These are phyloP conservation scores for Procavia capensis DNA, from an alignment of 2,113 vertebrate species.

Conservation along the genomic window DNA sequence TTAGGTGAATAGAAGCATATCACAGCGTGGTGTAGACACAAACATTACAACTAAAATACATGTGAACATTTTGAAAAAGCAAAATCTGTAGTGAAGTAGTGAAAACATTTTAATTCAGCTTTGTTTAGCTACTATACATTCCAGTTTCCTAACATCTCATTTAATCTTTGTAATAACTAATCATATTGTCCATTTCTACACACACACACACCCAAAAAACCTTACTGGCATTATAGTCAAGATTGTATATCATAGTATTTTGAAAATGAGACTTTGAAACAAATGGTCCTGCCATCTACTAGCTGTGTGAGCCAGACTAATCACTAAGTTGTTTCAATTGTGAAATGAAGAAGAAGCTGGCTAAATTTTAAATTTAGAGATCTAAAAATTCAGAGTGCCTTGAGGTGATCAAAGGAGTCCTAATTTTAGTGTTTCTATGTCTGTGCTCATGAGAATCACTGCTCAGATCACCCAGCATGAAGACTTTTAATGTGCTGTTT, in stretches of 20 bases:
- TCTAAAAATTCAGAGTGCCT: background rate
- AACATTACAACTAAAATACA: constrained; percentile 43
- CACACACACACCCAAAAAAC: background rate
- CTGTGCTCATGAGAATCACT: background rate
- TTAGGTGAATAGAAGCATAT: constrained; percentile 34
- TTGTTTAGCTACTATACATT: background rate
- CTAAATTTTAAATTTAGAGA: background rate
- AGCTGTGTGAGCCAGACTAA: background rate
- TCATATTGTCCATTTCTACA: background rate
- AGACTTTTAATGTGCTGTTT: constrained; percentile 9
- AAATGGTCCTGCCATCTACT: background rate
- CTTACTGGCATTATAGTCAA: background rate
- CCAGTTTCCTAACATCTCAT: background rate
- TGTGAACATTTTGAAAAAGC: background rate
- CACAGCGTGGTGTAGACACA: background rate
- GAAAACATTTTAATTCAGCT: background rate
- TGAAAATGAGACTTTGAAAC: constrained; percentile 15
- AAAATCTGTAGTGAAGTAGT: background rate
- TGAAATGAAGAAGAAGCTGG: constrained; percentile 7
- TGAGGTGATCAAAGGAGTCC: background rate
- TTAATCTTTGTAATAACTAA: background rate
- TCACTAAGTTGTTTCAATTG: constrained; percentile 38
- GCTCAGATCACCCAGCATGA: background rate
- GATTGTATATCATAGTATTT: background rate
- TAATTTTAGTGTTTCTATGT: constrained; percentile 7